Percentiles rank a stretch among this genome's conserved stretches.
phyloP scores from a whole-genome alignment of 2,888 invertebrate genomes.

The Tiliacea aurago region DNA sequence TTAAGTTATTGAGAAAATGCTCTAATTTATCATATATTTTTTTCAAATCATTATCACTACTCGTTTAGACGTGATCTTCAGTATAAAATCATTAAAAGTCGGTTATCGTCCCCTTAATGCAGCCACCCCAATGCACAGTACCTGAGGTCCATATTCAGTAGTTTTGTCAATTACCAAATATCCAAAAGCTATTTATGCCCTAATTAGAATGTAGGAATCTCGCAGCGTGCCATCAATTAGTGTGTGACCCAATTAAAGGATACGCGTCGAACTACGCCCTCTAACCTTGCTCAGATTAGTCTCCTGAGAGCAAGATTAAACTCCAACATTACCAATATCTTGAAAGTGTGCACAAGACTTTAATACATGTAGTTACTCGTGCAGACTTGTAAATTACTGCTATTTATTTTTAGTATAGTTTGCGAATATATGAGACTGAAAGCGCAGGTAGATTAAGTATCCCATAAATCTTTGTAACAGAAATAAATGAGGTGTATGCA shows the following conservation, averaged over 20 bases:
- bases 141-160: slow-evolving; percentile 22
- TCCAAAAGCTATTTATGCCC: slow-evolving; percentile 49
- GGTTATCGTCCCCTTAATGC: too few species aligned
- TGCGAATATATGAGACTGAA: slow-evolving; percentile 22
- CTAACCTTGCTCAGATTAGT: slow-evolving; percentile 81
- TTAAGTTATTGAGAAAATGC: too few species aligned
- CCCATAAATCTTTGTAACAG: slow-evolving; percentile 21
- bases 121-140: neutral
- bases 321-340: slow-evolving; percentile 72
- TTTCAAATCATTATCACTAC: too few species aligned
- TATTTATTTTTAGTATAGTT: slow-evolving; percentile 54
- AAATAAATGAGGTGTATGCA: slow-evolving; percentile 24
- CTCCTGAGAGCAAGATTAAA: slow-evolving; percentile 73
- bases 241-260: slow-evolving; percentile 87
- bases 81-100: too few species aligned
- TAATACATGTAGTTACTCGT: slow-evolving; percentile 54
- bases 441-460: slow-evolving; percentile 26
- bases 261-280: slow-evolving; percentile 82
- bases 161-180: slow-evolving; percentile 50
- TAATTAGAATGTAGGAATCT: slow-evolving; percentile 75
- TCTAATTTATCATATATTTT: too few species aligned
- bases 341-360: slow-evolving; percentile 66
- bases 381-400: slow-evolving; percentile 44
- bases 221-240: slow-evolving; percentile 83
- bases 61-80: too few species aligned